These are phyloP conservation scores for Neodiprion fabricii DNA, from an alignment of 1,140 invertebrate species.

Conservation along the genomic window DNA sequence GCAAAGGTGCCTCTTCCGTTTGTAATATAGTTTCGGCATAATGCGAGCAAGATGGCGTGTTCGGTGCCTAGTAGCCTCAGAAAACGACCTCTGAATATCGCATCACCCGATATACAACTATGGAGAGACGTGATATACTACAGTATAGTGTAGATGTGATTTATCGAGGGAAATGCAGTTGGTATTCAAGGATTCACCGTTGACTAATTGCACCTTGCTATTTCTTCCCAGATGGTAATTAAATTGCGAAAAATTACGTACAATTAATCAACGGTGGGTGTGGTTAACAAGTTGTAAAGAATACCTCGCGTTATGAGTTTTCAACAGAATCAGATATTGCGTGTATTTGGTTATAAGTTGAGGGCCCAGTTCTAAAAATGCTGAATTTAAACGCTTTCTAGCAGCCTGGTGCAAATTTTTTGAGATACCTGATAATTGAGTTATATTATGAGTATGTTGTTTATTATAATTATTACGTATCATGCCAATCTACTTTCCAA, in stretches of 20 bases:
- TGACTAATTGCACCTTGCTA: too few relatives aligned
- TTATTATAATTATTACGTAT: too few relatives aligned
- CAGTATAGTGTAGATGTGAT: too few relatives aligned
- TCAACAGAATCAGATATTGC: slow-evolving; percentile 13
- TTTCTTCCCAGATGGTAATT: too few relatives aligned
- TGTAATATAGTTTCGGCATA: slow-evolving; percentile 17
- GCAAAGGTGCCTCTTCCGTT: slow-evolving; percentile 8
- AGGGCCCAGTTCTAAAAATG: slow-evolving; percentile 21
- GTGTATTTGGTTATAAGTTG: slow-evolving; percentile 21
- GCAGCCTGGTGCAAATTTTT: slow-evolving; percentile 15
- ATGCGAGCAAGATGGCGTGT: slow-evolving; percentile 22
- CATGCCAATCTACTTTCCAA: too few relatives aligned
- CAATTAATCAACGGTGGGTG: too few relatives aligned
- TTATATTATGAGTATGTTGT: background rate
- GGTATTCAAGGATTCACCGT: too few relatives aligned
- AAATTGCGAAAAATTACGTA: too few relatives aligned
- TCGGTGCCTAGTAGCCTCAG: slow-evolving; percentile 20
- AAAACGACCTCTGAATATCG: slow-evolving; percentile 18
- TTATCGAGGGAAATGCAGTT: too few relatives aligned
- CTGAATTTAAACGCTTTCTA: slow-evolving; percentile 19
- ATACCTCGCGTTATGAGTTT: background rate
- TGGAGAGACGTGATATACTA: too few relatives aligned
- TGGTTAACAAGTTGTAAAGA: background rate
- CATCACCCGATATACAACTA: slow-evolving; percentile 2
- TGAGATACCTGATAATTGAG: slow-evolving; percentile 19